phyloP scores from a whole-genome alignment of 1,140 invertebrate genomes.

The Heliconius eleuchia region DNA sequence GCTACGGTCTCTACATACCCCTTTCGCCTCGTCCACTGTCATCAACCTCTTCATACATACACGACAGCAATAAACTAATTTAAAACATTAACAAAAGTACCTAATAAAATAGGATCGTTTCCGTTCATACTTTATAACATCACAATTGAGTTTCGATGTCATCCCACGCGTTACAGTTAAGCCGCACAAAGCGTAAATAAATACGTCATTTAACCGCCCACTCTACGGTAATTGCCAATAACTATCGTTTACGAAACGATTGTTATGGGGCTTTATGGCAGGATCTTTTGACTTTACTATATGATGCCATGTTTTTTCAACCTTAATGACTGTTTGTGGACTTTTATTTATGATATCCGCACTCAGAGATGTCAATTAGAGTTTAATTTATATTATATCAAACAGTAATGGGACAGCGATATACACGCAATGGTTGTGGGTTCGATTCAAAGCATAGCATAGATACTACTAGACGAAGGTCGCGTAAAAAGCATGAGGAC shows the following conservation, averaged over 20 bases:
- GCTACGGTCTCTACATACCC: too few species aligned
- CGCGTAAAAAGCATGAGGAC: too few species aligned
- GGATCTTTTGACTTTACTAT: slow-evolving; percentile 8
- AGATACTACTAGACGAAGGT: too few species aligned
- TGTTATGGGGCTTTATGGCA: slow-evolving; percentile 8
- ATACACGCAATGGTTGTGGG: too few species aligned
- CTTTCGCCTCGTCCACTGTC: too few species aligned
- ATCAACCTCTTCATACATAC: too few species aligned
- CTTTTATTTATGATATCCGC: neutral
- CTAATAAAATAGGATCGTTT: neutral
- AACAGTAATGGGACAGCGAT: too few species aligned
- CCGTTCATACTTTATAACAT: neutral
- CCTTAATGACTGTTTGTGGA: neutral
- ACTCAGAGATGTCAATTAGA: slow-evolving; percentile 1
- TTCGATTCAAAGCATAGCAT: too few species aligned
- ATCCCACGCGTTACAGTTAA: slow-evolving; percentile 20
- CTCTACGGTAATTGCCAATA: slow-evolving; percentile 5
- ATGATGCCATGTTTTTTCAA: neutral
- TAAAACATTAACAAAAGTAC: neutral
- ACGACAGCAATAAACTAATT: too few species aligned
- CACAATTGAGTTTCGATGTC: neutral
- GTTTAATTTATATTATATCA: neutral
- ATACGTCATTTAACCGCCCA: slow-evolving; percentile 16
- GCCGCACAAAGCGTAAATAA: slow-evolving; percentile 22
- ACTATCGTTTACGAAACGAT: slow-evolving; percentile 11